Base-by-base conservation (phyloP, 2,113 vertebrate species). In the Apus apus region DNA sequence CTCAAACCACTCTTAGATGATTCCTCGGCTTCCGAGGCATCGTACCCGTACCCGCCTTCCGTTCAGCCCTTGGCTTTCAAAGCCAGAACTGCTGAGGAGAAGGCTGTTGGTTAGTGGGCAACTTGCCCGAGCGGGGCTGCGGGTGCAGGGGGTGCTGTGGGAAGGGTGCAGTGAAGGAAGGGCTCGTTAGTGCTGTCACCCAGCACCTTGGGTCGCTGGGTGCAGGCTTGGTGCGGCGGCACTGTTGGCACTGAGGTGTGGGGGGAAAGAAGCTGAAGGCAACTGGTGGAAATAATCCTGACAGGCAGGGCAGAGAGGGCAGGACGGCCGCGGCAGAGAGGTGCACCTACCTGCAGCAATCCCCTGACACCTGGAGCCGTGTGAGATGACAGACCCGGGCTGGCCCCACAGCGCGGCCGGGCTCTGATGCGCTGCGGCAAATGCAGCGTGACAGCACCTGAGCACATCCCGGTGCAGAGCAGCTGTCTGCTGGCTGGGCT, bases 391-490 rank as follows among this genome's bases (percentile, higher is more conserved):
- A 15, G 95, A 36, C 9, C 34, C 5, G 74, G 45, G 95, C 90
- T 34, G 38, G 58, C 78, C 43, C 19, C 7, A 5, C 38, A 38
- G 38, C 7, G 78, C 90, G 60, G 91, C 11, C 26, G 1, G 94
- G 91, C 71, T n/a, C 67, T n/a, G 91, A 29, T 14, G 5, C 29
- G 9, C 85, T 9, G 89, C 66, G 4, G 97, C 43, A 97, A 97
- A 97, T 95, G 97, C 96, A 11, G 87, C 82, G 89, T 97, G 97
- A 97, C 97, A 97, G 97, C 82, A 95, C 94, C 97, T 95, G 97
- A 97, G 97, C 74, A 14, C 54, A 93, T 83, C 96, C 96, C n/a
- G 91, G 91, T 95, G 97, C 96, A 51, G 96, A 97, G 57, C 97
- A 97, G 98, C 96, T 97, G 97, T 96, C 96, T 97, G 32, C 78